Evolutionary conservation across 2,888 invertebrate species (phyloP), one percentile per base, ranked within the genome.

Genomic region (Heliconius hortense): DNA sequence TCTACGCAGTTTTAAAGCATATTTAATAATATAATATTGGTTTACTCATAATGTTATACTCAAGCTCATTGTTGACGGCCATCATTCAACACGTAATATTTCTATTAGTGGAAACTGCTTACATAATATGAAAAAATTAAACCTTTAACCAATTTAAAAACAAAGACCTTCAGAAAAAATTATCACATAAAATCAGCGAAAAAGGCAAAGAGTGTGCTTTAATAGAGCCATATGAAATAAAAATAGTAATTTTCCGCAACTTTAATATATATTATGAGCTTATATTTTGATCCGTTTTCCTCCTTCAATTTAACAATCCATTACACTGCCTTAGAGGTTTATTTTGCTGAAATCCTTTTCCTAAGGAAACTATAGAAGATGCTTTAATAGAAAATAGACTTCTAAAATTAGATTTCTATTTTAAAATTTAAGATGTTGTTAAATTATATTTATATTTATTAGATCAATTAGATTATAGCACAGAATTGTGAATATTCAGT

Each of bases 231-330:
- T 64, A 39, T 35, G 35, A 24, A 64, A n/a, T n/a, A 31, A 39
- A 64, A 53, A 28, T 53, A 26, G 28, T n/a, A n/a, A 31, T 13
- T 68, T 53, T 53, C 31, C 68, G 10, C 4, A n/a, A 48, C 21
- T 71, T 66, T 66, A 59, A 70, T 69, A 64, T 39, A 21, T 39
- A 39, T 70, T 26, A 24, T 18, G 63, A 68, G 68, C 31, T 69
- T 69, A 69, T 69, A 56, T 53, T 69, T 53, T n/a, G 53, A 48
- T 69, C 53, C 68, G 21, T 69, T 60, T 56, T 56, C 31, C 68
- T 69, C 53, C 28, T 69, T 69, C 31, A 48, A 68, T 68, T 69
- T 53, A 28, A 69, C 31, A 69, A 21, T 48, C 48, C 67, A 68
- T 69, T 69, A 53, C 53, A 69, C n/a, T 31, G 28, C 53, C n/a